A percentile compares a stretch with the other conserved stretches of the same genome.
These are phyloP conservation scores for Pseudotriccus pelzelni DNA, from an alignment of 2,797 vertebrate genomes.

Conservation along the genomic window DNA sequence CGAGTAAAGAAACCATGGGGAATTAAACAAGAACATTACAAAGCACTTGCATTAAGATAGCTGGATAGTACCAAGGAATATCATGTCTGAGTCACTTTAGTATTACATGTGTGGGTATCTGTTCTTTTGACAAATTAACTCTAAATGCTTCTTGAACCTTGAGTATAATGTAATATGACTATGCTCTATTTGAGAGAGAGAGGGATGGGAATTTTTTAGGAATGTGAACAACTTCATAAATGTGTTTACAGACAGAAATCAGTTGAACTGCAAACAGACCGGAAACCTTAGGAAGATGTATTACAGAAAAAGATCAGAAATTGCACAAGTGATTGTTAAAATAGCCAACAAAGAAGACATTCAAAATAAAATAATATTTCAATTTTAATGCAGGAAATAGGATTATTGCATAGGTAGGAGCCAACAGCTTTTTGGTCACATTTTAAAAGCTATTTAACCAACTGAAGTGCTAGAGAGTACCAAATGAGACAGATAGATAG, in stretches of 20 bases:
- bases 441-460: not conserved
- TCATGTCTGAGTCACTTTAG: not conserved
- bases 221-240: not conserved
- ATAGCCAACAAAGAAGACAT: not conserved
- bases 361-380: not conserved
- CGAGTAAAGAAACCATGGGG: not conserved
- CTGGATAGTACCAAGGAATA: not conserved
- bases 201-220: not conserved
- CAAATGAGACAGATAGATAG: not conserved
- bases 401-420: not conserved
- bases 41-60: not conserved
- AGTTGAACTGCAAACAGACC: not conserved
- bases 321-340: not conserved
- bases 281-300: not conserved
- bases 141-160: not conserved
- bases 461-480: not conserved
- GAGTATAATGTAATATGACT: not conserved
- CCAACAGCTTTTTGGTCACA: not conserved
- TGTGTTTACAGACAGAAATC: not conserved
- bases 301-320: not conserved
- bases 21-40: not conserved
- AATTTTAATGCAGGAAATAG: not conserved
- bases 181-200: not conserved
- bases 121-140: not conserved
- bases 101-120: not conserved